Conservation (phyloP, 2,888 invertebrate genomes). For the Encarsia formosa region DNA sequence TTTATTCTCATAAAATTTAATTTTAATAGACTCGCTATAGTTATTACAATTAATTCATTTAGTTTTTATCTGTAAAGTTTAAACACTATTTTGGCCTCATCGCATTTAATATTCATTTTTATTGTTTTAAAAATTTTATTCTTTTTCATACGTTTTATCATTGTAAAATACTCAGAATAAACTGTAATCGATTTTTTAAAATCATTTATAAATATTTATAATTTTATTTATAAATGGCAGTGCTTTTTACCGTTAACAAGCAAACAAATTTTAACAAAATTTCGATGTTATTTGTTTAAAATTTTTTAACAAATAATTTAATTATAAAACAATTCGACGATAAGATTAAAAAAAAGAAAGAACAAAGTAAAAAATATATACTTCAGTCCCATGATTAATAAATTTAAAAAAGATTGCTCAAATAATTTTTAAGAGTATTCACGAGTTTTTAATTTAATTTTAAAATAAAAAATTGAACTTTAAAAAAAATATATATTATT, state of each 20-base stretch:
- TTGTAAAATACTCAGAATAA: too few species aligned
- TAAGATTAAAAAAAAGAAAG: too few species aligned
- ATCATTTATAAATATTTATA: constrained; percentile 22
- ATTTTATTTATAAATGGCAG: constrained; percentile 26
- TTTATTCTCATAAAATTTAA: constrained; percentile 37
- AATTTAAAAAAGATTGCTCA: neutral
- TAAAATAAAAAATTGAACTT: constrained; percentile 6
- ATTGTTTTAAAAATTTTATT: constrained; percentile 26
- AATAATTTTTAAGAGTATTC: too few species aligned
- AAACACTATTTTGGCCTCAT: constrained; percentile 52
- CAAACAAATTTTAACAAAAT: constrained; percentile 6
- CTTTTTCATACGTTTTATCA: constrained; percentile 13
- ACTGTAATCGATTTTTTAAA: too few species aligned
- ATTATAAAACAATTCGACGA: too few species aligned
- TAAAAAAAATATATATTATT: constrained; percentile 1
- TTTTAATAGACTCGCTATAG: constrained; percentile 40
- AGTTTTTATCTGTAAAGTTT: constrained; percentile 46
- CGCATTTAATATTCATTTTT: constrained; percentile 37
- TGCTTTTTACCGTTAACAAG: constrained; percentile 19
- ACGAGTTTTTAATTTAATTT: constrained; percentile 3
- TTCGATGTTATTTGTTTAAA: too few species aligned
- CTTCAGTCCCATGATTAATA: too few species aligned
- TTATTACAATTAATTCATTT: constrained; percentile 41
- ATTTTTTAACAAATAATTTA: too few species aligned
- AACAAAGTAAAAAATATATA: too few species aligned